phyloP scores from a whole-genome alignment of 2,888 invertebrate genomes.

The Molorchus minor region DNA sequence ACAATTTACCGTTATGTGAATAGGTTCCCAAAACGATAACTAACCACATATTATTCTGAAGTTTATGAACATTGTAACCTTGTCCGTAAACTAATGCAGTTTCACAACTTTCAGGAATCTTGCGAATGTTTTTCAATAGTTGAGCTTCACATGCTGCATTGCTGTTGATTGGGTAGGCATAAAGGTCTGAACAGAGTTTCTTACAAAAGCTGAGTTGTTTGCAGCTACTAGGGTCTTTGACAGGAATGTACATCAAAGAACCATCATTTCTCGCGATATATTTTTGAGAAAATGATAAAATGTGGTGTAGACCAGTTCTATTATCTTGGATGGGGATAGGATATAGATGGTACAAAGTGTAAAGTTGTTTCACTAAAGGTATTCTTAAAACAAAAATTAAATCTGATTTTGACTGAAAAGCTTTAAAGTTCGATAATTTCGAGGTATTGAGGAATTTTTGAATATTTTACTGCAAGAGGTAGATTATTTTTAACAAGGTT shows the following conservation, averaged over 20 bases:
- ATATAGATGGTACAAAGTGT: too few relatives aligned
- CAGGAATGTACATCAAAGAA: background rate
- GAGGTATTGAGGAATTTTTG: too few relatives aligned
- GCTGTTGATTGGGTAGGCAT: background rate
- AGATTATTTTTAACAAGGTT: background rate
- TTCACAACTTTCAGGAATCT: background rate
- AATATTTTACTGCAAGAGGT: background rate
- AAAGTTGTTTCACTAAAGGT: background rate
- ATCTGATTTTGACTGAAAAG: background rate
- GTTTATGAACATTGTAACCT: background rate
- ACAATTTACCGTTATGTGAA: too few relatives aligned
- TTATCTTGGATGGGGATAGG: background rate
- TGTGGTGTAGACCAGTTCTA: constrained; percentile 5
- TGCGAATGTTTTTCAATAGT: background rate
- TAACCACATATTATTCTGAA: background rate
- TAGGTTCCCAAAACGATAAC: too few relatives aligned
- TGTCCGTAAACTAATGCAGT: background rate
- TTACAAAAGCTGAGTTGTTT: background rate
- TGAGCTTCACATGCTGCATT: background rate
- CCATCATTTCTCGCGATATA: constrained; percentile 1
- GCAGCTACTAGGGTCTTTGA: background rate
- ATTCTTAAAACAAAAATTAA: background rate
- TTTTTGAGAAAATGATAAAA: constrained; percentile 1
- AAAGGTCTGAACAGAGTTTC: background rate
- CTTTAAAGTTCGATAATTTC: too few relatives aligned